Percentiles rank a stretch among this genome's conserved stretches.
phyloP scores from a whole-genome alignment of 2,113 vertebrate genomes.

The Aviceda subcristata region DNA sequence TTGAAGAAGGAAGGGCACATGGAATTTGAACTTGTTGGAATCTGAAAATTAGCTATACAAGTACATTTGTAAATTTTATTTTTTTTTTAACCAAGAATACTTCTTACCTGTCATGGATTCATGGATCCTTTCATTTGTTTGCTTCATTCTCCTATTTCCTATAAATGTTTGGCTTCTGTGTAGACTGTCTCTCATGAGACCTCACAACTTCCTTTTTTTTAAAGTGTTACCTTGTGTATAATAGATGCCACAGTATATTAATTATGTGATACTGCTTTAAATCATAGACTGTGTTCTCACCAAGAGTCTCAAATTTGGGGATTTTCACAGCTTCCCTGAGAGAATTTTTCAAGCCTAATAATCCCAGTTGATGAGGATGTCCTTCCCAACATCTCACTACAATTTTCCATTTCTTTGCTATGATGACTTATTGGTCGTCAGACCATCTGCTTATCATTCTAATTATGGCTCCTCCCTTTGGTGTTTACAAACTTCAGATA shows the following conservation, averaged over 20 bases:
- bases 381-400: background rate
- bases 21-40: background rate
- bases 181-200: background rate
- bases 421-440: background rate
- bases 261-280: background rate
- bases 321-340: background rate
- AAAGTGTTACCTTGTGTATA: background rate
- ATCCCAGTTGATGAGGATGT: rapidly evolving
- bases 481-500: background rate
- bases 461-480: background rate
- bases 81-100: background rate
- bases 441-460: background rate
- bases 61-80: background rate
- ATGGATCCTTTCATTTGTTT: rapidly evolving
- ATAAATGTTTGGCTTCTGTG: background rate
- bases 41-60: background rate
- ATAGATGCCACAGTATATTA: background rate
- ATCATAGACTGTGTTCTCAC: background rate
- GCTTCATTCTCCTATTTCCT: background rate
- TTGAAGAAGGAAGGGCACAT: background rate
- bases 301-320: background rate
- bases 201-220: background rate
- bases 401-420: background rate
- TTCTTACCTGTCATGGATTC: background rate
- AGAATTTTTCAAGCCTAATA: background rate